phyloP scores from a whole-genome alignment of 2,797 vertebrate species.

The Staurois parvus region DNA sequence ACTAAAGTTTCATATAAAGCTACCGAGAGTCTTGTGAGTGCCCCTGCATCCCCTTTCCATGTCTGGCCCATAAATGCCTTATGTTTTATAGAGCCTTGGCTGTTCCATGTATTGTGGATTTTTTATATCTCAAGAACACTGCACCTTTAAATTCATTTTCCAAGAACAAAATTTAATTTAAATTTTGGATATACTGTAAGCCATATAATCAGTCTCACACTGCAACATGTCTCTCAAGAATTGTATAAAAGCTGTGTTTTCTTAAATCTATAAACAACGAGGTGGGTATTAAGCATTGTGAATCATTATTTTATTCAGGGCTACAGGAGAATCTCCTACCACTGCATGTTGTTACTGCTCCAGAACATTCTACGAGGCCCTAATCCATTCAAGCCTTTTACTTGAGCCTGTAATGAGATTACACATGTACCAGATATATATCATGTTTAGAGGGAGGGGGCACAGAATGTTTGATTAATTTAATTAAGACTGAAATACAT shows the following conservation, averaged over 20 bases:
- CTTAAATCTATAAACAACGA: neutral
- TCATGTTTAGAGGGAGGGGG: neutral
- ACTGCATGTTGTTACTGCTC: neutral
- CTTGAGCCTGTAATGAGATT: conserved; percentile 38
- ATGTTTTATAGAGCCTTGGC: too few species aligned
- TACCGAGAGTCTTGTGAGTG: too few species aligned
- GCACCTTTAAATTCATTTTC: too few species aligned
- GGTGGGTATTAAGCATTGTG: neutral
- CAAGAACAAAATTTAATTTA: too few species aligned
- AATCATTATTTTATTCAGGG: conserved; percentile 17
- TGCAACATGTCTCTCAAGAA: neutral
- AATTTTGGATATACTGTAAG: too few species aligned
- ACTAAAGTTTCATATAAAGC: too few species aligned
- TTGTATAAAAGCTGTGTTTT: neutral
- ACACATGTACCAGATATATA: conserved; percentile 43
- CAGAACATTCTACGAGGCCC: neutral
- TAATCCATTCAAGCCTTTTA: conserved; percentile 24
- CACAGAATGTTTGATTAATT: conserved; percentile 22
- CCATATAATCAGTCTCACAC: too few species aligned
- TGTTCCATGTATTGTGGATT: too few species aligned
- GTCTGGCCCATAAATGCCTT: too few species aligned
- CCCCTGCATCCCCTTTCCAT: too few species aligned
- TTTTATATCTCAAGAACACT: too few species aligned
- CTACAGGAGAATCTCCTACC: conserved; percentile 1
- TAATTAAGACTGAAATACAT: conserved; percentile 35